These are phyloP conservation scores for Procavia capensis DNA, from an alignment of 2,113 vertebrate species.

Conservation along the genomic window DNA sequence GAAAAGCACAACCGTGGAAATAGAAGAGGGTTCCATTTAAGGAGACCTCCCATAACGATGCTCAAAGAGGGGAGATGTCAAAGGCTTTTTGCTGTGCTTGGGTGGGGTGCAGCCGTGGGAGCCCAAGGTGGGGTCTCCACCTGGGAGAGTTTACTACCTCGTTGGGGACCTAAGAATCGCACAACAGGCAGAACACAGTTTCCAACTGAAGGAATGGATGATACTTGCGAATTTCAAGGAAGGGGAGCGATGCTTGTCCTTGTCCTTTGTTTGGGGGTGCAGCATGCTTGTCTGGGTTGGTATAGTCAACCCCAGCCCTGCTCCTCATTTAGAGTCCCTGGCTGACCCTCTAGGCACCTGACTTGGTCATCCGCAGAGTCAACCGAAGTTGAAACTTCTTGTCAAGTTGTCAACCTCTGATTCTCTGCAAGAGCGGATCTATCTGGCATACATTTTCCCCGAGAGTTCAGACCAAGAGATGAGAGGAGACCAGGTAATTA, in stretches of 20 bases:
- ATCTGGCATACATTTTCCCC: too few relatives aligned
- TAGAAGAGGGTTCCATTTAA: not conserved
- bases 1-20: not conserved
- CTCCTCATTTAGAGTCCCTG: not conserved
- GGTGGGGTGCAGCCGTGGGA: accelerated
- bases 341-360: not conserved
- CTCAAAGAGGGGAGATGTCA: not conserved
- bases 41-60: not conserved
- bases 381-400: not conserved
- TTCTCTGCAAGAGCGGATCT: not conserved
- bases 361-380: not conserved
- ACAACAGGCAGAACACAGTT: accelerated
- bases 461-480: not conserved
- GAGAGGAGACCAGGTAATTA: not conserved
- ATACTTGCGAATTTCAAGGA: not conserved
- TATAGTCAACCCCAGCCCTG: accelerated
- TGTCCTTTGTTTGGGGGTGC: accelerated
- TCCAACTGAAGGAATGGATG: accelerated
- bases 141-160: accelerated
- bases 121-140: accelerated
- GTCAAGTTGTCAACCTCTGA: not conserved
- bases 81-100: too few relatives aligned
- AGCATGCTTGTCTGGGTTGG: accelerated
- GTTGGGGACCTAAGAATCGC: not conserved
- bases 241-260: not conserved